A percentile compares a stretch with the other conserved stretches of the same genome.
These are phyloP conservation scores for Coptodon bakossiorum DNA, from an alignment of 2,113 vertebrate species.

Conservation along the genomic window DNA sequence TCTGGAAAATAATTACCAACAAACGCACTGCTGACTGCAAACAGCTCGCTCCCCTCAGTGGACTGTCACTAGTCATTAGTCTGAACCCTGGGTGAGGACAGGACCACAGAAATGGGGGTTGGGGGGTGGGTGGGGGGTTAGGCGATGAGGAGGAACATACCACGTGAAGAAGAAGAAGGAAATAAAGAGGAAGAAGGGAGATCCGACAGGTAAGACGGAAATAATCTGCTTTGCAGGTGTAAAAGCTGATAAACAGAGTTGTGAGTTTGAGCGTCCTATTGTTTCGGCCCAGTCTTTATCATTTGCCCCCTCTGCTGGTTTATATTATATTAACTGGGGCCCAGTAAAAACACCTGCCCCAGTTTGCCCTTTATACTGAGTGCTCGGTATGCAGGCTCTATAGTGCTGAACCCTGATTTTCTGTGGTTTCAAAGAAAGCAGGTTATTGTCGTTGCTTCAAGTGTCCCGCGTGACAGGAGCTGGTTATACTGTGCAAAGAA, in stretches of 20 bases:
- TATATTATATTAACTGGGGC: constrained; percentile 2
- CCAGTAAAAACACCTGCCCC: neutral
- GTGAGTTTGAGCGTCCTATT: neutral
- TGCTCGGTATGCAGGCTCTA: neutral
- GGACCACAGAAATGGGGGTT: constrained; percentile 30
- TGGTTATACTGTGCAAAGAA: neutral
- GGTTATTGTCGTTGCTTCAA: neutral
- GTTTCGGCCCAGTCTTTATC: neutral
- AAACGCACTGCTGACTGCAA: constrained; percentile 95
- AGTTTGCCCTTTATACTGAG: neutral
- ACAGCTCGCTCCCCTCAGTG: constrained; percentile 92
- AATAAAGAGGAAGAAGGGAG: constrained; percentile 16
- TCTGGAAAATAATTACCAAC: constrained; percentile 98
- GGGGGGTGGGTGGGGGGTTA: neutral
- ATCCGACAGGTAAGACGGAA: constrained; percentile 31
- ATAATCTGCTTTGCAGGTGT: constrained; percentile 38
- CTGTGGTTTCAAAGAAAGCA: neutral
- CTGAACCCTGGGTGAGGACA: constrained; percentile 68
- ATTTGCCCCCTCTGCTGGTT: constrained; percentile 58
- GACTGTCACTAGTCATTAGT: constrained; percentile 92
- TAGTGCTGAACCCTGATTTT: neutral
- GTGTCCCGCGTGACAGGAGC: neutral
- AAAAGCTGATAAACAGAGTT: constrained; percentile 33
- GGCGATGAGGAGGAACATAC: constrained; percentile 8
- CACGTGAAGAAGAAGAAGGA: constrained; percentile 6